phyloP scores from a whole-genome alignment of 2,797 vertebrate genomes.

The Garrulus glandarius region DNA sequence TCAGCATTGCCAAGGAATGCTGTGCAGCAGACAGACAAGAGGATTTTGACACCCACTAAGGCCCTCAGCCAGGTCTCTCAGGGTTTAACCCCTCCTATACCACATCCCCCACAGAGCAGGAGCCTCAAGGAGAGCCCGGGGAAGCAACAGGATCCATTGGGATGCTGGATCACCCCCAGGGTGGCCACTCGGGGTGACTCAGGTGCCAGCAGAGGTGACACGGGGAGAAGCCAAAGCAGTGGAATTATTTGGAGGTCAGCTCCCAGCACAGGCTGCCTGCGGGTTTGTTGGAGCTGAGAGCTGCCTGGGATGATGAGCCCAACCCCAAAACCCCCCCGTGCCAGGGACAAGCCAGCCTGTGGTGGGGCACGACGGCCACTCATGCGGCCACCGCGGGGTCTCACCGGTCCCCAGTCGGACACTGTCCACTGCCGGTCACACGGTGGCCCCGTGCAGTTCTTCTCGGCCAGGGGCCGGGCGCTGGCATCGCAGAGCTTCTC shows the following conservation, averaged over 20 bases:
- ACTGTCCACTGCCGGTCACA: conserved; percentile 97
- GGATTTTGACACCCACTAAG: not conserved
- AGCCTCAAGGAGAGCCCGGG: not conserved
- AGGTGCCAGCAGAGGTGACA: not conserved
- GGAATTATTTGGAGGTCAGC: not conserved
- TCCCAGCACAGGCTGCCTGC: not conserved
- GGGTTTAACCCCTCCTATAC: not conserved
- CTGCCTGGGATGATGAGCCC: not conserved
- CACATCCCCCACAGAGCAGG: not conserved
- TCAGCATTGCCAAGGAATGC: not conserved
- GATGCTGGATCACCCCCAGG: not conserved
- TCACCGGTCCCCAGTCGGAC: conserved; percentile 96
- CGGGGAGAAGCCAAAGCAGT: rapidly evolving
- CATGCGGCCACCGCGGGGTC: rapidly evolving
- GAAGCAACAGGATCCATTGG: not conserved
- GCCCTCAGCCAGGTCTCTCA: not conserved
- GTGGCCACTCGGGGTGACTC: not conserved
- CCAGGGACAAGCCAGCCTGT: not conserved
- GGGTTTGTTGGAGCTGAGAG: rapidly evolving
- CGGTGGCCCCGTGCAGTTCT: conserved; percentile 91
- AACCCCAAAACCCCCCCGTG: not conserved
- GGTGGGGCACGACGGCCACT: rapidly evolving
- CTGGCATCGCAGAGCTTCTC: conserved; percentile 83
- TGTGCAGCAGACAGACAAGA: not conserved
- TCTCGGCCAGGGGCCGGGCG: conserved; percentile 80